Base-by-base conservation (phyloP, 2,797 vertebrate species). In the Girardinus metallicus region DNA sequence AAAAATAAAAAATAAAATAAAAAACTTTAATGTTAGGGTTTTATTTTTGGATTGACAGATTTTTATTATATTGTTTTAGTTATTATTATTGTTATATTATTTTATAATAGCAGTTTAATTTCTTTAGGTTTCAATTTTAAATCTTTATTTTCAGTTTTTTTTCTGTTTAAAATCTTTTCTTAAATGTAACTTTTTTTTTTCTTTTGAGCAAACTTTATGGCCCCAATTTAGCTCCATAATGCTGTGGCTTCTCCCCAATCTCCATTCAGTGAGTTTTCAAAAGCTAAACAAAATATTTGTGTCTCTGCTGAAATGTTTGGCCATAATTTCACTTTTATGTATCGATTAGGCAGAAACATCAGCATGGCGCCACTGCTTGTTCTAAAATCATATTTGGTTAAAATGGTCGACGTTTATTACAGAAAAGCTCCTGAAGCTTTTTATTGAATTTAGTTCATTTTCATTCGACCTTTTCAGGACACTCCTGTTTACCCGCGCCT, bases 361-460 rank as follows among this genome's bases (percentile, higher is more conserved):
- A 70, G 39, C 11, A 3, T 41, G 66, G 39, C 39, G 39, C 39
- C 66, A 26, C 2, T 43, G 23, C 39, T 43, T 39, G 36, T 39
- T 70, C 26, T 70, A 70, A 70, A 6, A 41, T 70, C 2, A 43
- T 43, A 31, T 74, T 76, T 76, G 23, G 15, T 3, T 47, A 55
- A 21, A 36, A 36, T 57, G 47, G 44, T 43, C 23, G 4, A 70
- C 7, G 21, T 43, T n/a, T 70, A 43, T 43, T 43, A 43, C 23
- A 70, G 26, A 23, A 68, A 41, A 43, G 1, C 46, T 55, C 39
- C 26, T 43, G 23, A 66, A 55, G 36, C 31, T 70, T 7, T 72
- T 71, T 55, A 36, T 41, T 76, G 2, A 70, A 1, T 80, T 51
- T 23, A 49, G 31, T 79, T 83, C 0, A 79, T 55, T 76, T 74